phyloP scores from a whole-genome alignment of 2,888 invertebrate species.

The Dicyrtoma fusca region DNA sequence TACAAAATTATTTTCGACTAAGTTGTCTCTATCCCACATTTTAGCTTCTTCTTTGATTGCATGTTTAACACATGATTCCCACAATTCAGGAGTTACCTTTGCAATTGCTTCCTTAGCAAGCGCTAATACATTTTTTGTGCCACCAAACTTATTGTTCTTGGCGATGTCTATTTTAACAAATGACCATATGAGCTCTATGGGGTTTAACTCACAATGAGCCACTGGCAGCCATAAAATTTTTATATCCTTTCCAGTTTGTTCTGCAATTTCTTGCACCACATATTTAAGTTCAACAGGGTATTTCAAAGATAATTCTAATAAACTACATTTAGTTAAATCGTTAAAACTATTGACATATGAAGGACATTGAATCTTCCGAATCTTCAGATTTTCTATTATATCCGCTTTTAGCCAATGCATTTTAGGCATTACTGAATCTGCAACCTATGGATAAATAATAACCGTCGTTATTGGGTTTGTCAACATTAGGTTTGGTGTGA shows the following conservation, averaged over 20 bases:
- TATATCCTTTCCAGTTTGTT: neutral
- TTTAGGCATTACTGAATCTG: neutral
- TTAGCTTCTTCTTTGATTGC: neutral
- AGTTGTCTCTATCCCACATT: conserved; percentile 9
- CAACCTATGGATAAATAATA: neutral
- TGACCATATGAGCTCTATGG: conserved; percentile 10
- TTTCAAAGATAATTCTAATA: conserved; percentile 1
- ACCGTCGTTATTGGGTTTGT: neutral
- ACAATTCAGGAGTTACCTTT: neutral
- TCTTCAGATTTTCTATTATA: neutral
- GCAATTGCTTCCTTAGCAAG: neutral
- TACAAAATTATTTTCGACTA: neutral
- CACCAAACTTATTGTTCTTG: neutral
- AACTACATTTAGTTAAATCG: neutral
- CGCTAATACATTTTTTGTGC: neutral
- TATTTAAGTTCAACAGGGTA: neutral
- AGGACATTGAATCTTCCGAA: neutral
- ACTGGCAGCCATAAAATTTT: conserved; percentile 5
- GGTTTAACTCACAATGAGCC: conserved; percentile 24
- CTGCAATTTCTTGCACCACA: neutral
- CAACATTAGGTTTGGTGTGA: too few species aligned
- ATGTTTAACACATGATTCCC: neutral
- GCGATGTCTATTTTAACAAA: neutral
- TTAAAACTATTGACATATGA: neutral
- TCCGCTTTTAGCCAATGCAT: conserved; percentile 1